Percentiles rank a stretch among this genome's conserved stretches.
Conservation (phyloP, 2,797 vertebrate species). For the Spinibarbus caldwelli region DNA sequence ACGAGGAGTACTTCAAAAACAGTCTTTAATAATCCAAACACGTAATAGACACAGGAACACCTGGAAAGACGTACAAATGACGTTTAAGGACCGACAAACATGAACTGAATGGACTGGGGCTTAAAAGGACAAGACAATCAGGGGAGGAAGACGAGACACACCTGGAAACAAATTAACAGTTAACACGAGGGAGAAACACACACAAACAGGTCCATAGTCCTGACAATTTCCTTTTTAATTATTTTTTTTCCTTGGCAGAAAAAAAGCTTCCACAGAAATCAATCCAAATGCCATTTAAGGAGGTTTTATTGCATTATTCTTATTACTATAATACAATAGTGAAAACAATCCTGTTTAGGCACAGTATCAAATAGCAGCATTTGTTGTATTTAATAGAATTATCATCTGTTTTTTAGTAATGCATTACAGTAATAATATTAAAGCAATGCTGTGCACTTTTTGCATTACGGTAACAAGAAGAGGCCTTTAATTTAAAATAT, state of each 20-base stretch:
- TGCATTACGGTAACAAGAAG: background rate
- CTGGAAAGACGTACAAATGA: no score
- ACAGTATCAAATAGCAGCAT: background rate
- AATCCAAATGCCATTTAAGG: background rate
- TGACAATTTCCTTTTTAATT: background rate
- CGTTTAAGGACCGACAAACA: no score
- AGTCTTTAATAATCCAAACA: no score
- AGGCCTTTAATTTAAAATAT: background rate
- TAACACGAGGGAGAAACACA: no score
- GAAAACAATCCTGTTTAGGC: background rate
- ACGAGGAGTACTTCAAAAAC: no score
- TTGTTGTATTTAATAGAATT: background rate
- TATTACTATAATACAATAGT: background rate
- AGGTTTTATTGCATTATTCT: background rate
- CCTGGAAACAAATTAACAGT: no score
- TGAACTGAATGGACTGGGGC: no score
- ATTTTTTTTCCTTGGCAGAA: background rate
- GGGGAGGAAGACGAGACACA: no score
- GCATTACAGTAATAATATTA: background rate
- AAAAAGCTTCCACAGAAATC: background rate
- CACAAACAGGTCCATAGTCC: no score
- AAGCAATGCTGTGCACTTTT: background rate
- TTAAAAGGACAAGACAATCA: no score
- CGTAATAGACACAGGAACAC: no score
- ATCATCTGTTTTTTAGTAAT: background rate